These are phyloP conservation scores for Etheostoma perlongum DNA, from an alignment of 2,797 vertebrate species.

Conservation along the genomic window DNA sequence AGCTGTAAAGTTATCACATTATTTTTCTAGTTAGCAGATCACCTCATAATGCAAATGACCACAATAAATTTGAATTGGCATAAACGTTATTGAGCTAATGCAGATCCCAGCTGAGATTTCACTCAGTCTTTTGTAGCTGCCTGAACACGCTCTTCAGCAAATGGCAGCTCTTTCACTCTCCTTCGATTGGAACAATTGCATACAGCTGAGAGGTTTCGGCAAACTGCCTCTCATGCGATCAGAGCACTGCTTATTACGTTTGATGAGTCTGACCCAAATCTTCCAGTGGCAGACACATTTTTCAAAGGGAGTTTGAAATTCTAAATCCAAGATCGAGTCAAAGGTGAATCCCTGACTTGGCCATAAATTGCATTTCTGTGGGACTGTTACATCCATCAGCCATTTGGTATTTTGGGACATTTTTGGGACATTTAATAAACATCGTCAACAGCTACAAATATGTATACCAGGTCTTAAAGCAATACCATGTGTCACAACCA, in stretches of 20 bases:
- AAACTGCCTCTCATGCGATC: slow-evolving; percentile 73
- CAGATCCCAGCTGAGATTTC: slow-evolving; percentile 67
- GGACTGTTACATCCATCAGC: slow-evolving; percentile 2
- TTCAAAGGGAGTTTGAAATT: slow-evolving; percentile 69
- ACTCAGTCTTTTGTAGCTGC: slow-evolving; percentile 49
- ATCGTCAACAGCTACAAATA: slow-evolving; percentile 23
- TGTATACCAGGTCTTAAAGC: slow-evolving; percentile 18
- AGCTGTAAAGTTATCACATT: slow-evolving; percentile 9
- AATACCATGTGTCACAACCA: slow-evolving; percentile 10
- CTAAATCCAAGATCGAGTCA: slow-evolving; percentile 75
- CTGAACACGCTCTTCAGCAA: slow-evolving; percentile 52
- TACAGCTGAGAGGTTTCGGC: slow-evolving; percentile 72
- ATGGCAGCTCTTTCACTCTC: slow-evolving; percentile 63
- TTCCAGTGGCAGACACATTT: slow-evolving; percentile 70
- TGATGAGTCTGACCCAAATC: slow-evolving; percentile 84
- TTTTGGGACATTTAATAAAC: slow-evolving; percentile 45
- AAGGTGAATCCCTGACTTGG: slow-evolving; percentile 72
- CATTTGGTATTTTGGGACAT: slow-evolving; percentile 19
- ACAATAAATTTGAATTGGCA: slow-evolving; percentile 56
- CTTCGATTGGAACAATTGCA: slow-evolving; percentile 65
- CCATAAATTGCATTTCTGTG: slow-evolving; percentile 42
- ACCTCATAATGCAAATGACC: slow-evolving; percentile 36
- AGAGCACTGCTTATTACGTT: slow-evolving; percentile 77
- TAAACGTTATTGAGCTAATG: slow-evolving; percentile 56
- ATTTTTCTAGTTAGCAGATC: slow-evolving; percentile 35